These are phyloP conservation scores for Salmo trutta DNA, from an alignment of 2,797 vertebrate genomes.

Conservation along the genomic window DNA sequence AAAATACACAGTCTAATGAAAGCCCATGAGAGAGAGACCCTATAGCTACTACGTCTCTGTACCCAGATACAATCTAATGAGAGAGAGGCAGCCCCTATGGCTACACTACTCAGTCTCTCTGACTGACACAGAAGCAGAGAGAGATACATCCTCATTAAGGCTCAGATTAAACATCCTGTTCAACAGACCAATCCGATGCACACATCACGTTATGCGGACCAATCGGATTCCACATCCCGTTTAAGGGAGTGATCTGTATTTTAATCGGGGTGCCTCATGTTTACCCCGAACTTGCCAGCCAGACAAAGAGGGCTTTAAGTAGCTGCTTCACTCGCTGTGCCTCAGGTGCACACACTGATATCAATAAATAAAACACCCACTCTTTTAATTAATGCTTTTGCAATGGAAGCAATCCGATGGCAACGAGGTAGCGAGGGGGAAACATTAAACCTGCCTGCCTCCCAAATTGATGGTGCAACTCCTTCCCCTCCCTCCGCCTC, in stretches of 20 bases:
- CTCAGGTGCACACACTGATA: constrained; percentile 72
- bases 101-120: constrained; percentile 32
- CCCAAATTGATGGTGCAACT: constrained; percentile 40
- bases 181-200: constrained; percentile 58
- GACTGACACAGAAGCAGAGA: constrained; percentile 20
- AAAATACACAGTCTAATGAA: constrained; percentile 68
- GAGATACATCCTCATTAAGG: constrained; percentile 78
- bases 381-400: constrained; percentile 67
- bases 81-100: not conserved
- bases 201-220: not conserved
- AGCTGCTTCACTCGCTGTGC: constrained; percentile 61
- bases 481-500: constrained; percentile 18
- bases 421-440: constrained; percentile 57
- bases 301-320: constrained; percentile 75
- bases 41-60: constrained; percentile 32
- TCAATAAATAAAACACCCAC: constrained; percentile 67
- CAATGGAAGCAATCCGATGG: constrained; percentile 41
- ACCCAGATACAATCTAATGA: not conserved
- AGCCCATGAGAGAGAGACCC: not conserved
- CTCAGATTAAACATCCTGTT: constrained; percentile 22
- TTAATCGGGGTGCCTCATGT: constrained; percentile 69
- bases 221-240: constrained; percentile 63
- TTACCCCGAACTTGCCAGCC: constrained; percentile 53
- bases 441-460: constrained; percentile 56
- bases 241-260: constrained; percentile 74